Percentiles rank a stretch among this genome's conserved stretches.
These are phyloP conservation scores for Danio jaintianensis DNA, from an alignment of 2,797 vertebrate genomes.

Conservation along the genomic window DNA sequence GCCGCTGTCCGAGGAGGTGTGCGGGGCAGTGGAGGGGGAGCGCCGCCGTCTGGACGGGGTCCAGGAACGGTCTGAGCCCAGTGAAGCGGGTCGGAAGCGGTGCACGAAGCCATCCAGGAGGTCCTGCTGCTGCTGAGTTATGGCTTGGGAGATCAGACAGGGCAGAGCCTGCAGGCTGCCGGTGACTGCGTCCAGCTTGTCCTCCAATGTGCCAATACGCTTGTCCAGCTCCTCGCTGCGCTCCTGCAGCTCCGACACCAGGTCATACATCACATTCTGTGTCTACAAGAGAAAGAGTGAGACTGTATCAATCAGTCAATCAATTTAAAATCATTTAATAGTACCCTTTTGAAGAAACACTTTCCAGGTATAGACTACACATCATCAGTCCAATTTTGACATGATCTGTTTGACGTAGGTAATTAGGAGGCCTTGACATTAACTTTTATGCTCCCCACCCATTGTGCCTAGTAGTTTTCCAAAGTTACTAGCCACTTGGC, in stretches of 20 bases:
- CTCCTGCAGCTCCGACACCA: slow-evolving; percentile 92
- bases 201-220: slow-evolving; percentile 87
- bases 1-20: slow-evolving; percentile 88
- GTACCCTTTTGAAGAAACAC: too few relatives aligned
- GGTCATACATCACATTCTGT: slow-evolving; percentile 92
- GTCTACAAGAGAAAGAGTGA: slow-evolving; percentile 76
- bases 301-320: neutral
- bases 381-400: too few relatives aligned
- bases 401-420: too few relatives aligned
- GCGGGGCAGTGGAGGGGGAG: slow-evolving; percentile 85
- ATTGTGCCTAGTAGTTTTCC: too few relatives aligned
- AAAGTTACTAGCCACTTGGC: too few relatives aligned
- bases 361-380: too few relatives aligned
- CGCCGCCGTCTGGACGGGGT: slow-evolving; percentile 81
- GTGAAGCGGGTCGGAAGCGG: slow-evolving; percentile 78
- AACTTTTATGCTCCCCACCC: too few relatives aligned
- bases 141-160: slow-evolving; percentile 89
- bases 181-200: slow-evolving; percentile 89
- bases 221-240: slow-evolving; percentile 93
- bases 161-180: slow-evolving; percentile 90
- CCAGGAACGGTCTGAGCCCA: slow-evolving; percentile 82
- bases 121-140: slow-evolving; percentile 87
- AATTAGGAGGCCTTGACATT: too few relatives aligned
- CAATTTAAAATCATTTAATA: neutral
- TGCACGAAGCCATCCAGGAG: slow-evolving; percentile 84